Conservation (phyloP, 2,113 vertebrate genomes). For the Neogale vison region DNA sequence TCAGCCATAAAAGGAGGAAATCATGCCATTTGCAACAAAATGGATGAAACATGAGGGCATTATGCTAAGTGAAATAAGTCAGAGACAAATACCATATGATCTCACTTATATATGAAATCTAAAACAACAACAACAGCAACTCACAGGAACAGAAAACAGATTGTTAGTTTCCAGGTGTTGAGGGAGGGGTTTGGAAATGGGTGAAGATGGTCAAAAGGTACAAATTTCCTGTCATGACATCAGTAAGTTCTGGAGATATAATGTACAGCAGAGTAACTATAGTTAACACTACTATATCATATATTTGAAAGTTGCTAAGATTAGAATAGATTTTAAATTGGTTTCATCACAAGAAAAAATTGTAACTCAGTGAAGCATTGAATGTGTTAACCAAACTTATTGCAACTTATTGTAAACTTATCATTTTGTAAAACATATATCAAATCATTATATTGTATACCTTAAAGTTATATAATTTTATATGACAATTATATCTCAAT, state of each 20-base stretch:
- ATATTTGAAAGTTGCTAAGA: not conserved
- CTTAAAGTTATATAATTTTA: not conserved
- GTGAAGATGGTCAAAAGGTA: not conserved
- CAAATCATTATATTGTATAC: not conserved
- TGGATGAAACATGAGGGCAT: not conserved
- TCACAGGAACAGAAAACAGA: not conserved
- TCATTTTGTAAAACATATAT: not conserved
- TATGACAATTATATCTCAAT: not conserved
- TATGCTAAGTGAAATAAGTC: not conserved
- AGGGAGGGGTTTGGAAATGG: not conserved
- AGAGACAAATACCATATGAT: not conserved
- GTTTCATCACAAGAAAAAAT: not conserved
- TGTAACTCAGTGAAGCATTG: not conserved
- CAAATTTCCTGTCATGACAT: not conserved
- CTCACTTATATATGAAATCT: not conserved
- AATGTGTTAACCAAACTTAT: not conserved
- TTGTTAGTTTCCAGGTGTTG: not conserved
- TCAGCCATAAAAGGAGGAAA: not conserved
- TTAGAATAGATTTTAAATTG: not conserved
- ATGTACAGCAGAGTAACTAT: not conserved
- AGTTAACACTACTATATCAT: not conserved
- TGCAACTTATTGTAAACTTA: not conserved
- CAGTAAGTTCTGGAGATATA: not conserved
- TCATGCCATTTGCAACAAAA: not conserved
- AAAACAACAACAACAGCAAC: not conserved